A percentile compares a stretch with the other conserved stretches of the same genome.
Evolutionary conservation across 1,140 invertebrate genomes (phyloP).

Genomic region (Trypoxylus dichotomus): DNA sequence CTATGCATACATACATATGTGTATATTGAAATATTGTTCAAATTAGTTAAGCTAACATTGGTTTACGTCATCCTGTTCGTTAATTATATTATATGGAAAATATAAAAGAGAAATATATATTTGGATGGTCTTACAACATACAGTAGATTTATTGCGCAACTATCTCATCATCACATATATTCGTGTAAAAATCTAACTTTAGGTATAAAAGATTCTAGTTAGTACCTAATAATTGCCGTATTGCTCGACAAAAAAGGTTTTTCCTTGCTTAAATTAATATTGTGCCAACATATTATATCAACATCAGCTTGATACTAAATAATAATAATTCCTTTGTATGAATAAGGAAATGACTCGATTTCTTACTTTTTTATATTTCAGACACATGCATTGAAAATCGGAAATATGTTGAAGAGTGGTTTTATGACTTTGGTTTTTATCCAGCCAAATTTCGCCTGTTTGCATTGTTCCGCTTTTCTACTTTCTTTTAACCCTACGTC

Average conservation of each 20-base stretch:
- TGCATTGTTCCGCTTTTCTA: neutral
- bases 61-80: neutral
- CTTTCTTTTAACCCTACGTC: too few species aligned
- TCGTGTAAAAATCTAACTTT: neutral
- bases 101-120: neutral
- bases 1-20: too few species aligned
- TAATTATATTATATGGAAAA: neutral
- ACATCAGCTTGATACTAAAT: neutral
- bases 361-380: neutral
- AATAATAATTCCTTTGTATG: neutral
- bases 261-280: neutral
- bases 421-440: neutral
- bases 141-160: neutral
- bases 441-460: too few species aligned
- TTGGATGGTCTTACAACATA: neutral
- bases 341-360: neutral
- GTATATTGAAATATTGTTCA: neutral
- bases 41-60: neutral
- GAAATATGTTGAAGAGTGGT: neutral
- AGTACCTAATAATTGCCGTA: neutral
- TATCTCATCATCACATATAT: neutral
- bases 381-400: neutral
- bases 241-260: neutral
- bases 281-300: neutral
- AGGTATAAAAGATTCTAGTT: neutral